Base-by-base conservation (phyloP, 2,113 vertebrate genomes). In the Ochotona princeps region DNA sequence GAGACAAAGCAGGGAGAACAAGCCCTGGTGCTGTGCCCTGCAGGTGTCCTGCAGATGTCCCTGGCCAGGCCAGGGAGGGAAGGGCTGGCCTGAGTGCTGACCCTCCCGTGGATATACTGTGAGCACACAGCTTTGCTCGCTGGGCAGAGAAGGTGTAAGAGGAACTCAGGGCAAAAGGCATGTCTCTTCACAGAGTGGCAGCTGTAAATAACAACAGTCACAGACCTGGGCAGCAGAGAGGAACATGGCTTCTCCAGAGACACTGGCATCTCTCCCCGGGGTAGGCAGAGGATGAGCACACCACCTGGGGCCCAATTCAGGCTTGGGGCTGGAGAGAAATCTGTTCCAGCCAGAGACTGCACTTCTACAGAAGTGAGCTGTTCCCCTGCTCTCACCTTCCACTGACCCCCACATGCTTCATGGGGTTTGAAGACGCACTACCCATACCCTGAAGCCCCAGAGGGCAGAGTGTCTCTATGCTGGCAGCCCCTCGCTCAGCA, bases 161-260 rank as follows among this genome's bases (percentile, higher is more conserved):
- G 83, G 75, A 85, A 90, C 88, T 82, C 7, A 57, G 44, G 90
- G 60, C 63, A 83, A 90, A 97, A 88, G 70, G 23, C 82, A 82
- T 83, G 44, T 70, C 88, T 90, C 91, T 94, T 93, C 95, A 95
- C 23, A 60, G 81, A 92, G 73, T 90, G 90, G 94, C 80, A 32
- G 38, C 38, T 44, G 38, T 44, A 44, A 44, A 44, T 44, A 44
- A 44, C 38, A 44, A 6, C 38, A 44, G 38, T 44, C 38, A 44
- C 38, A 44, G 38, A 44, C 4, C 38, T 44, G 38, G 38, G 38
- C 38, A 44, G 4, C 38, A 44, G 38, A 44, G 38, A 4, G 6
- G 38, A 44, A 44, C 38, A 44, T 6, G 6, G 38, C 38, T 44
- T 44, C 38, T 44, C 38, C 38, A 44, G 38, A 44, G 38, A 44